phyloP scores from a whole-genome alignment of 2,113 vertebrate genomes.

The Danionella cerebrum region DNA sequence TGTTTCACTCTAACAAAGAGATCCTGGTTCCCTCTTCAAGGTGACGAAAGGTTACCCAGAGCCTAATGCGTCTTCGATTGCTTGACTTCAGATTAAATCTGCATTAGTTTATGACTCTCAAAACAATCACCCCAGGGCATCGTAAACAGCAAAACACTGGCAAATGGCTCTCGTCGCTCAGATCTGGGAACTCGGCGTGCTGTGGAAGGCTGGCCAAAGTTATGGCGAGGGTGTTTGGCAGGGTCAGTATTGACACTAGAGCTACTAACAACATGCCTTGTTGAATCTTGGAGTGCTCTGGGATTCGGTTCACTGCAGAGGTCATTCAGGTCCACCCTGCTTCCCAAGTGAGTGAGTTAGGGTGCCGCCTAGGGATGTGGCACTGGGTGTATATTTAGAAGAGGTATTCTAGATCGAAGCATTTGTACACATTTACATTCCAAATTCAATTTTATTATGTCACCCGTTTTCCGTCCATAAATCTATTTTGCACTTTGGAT shows the following conservation, averaged over 20 bases:
- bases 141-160: slow-evolving; percentile 27
- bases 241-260: slow-evolving; percentile 26
- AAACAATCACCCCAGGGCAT: slow-evolving; percentile 13
- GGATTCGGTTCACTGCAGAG: slow-evolving; percentile 22
- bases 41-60: not conserved
- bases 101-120: slow-evolving; percentile 15
- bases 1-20: too few species aligned
- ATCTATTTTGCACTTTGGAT: too few species aligned
- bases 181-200: slow-evolving; percentile 26
- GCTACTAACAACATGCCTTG: slow-evolving; percentile 32
- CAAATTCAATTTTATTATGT: too few species aligned
- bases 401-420: not conserved
- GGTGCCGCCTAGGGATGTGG: slow-evolving; percentile 6
- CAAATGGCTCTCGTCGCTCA: slow-evolving; percentile 4
- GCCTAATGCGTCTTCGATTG: slow-evolving; percentile 13
- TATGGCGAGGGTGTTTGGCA: slow-evolving; percentile 30
- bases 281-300: slow-evolving; percentile 29
- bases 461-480: too few species aligned
- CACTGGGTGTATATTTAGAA: not conserved
- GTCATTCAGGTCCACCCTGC: slow-evolving; percentile 18
- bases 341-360: slow-evolving; percentile 16
- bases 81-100: slow-evolving; percentile 9
- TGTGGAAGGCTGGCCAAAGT: slow-evolving; percentile 23
- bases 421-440: too few species aligned
- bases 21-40: not conserved